phyloP scores from a whole-genome alignment of 2,888 invertebrate species.

The Drosophila nigritarsus region DNA sequence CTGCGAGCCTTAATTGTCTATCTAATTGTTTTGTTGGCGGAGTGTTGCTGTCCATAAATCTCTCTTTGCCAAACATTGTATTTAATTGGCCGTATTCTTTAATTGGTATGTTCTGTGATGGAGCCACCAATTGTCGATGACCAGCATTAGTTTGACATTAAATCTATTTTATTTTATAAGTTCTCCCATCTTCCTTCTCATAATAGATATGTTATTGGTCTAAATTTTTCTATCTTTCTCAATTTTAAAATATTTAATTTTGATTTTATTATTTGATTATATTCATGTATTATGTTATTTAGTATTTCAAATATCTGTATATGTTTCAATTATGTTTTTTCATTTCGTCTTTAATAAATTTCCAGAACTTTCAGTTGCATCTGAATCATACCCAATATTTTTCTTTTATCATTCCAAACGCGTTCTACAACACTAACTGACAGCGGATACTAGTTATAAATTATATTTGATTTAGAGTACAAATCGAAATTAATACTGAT shows the following conservation, averaged over 20 bases:
- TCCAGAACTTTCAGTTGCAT: not conserved
- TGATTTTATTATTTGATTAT: not conserved
- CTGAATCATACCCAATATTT: not conserved
- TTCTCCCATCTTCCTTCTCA: not conserved
- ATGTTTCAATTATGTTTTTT: not conserved
- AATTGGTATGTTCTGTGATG: not conserved
- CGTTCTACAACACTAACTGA: not conserved
- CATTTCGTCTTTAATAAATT: not conserved
- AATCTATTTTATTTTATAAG: not conserved
- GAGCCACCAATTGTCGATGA: not conserved
- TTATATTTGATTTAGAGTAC: not conserved
- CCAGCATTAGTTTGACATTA: not conserved
- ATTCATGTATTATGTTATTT: not conserved
- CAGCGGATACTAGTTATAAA: not conserved
- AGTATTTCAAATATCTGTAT: not conserved
- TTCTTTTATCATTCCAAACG: not conserved
- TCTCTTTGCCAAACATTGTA: conserved; percentile 3
- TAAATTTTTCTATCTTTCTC: not conserved
- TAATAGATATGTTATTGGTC: not conserved
- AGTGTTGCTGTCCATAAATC: not conserved
- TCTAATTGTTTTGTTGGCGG: conserved; percentile 57
- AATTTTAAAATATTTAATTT: not conserved
- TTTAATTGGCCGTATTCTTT: conserved; percentile 27
- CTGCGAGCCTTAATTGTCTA: conserved; percentile 11
- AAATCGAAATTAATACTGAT: not conserved